These are phyloP conservation scores for Melanotus villosus DNA, from an alignment of 2,888 invertebrate genomes.

Conservation along the genomic window DNA sequence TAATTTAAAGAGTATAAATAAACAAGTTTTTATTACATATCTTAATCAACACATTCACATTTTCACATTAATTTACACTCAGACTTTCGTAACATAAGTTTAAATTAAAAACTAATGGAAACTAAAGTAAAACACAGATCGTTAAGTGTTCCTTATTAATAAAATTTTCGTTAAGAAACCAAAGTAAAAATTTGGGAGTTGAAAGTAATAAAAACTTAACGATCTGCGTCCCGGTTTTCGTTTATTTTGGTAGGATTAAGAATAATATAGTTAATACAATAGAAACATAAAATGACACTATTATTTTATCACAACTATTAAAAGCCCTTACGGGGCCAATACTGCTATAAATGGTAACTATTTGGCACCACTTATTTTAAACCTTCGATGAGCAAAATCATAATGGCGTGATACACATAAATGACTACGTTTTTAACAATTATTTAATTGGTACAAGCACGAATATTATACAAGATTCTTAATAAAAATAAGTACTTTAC, in stretches of 20 bases:
- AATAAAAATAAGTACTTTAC: not conserved
- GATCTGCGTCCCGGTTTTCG: not conserved
- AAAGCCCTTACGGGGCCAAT: conserved; percentile 49
- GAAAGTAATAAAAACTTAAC: not conserved
- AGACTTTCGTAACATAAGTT: conserved; percentile 46
- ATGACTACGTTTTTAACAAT: conserved; percentile 6
- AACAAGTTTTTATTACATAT: conserved; percentile 22
- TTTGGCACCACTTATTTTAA: conserved; percentile 57
- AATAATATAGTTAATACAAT: conserved; percentile 18
- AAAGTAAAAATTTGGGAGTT: too few species aligned
- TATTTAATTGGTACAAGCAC: conserved; percentile 5
- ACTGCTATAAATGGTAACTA: conserved; percentile 58
- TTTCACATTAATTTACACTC: conserved; percentile 52
- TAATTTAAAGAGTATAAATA: not conserved
- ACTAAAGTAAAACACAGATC: conserved; percentile 1
- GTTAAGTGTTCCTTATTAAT: conserved; percentile 10
- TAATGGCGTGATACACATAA: conserved; percentile 49
- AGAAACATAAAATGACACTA: conserved; percentile 51
- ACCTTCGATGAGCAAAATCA: conserved; percentile 51
- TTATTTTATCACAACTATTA: conserved; percentile 55
- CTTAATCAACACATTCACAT: conserved; percentile 40
- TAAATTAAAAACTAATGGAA: conserved; percentile 23
- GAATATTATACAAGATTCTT: not conserved
- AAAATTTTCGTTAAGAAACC: too few species aligned
- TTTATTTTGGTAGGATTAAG: conserved; percentile 9